Conservation (phyloP, 2,888 invertebrate species). For the Drosophila fungiperda region DNA sequence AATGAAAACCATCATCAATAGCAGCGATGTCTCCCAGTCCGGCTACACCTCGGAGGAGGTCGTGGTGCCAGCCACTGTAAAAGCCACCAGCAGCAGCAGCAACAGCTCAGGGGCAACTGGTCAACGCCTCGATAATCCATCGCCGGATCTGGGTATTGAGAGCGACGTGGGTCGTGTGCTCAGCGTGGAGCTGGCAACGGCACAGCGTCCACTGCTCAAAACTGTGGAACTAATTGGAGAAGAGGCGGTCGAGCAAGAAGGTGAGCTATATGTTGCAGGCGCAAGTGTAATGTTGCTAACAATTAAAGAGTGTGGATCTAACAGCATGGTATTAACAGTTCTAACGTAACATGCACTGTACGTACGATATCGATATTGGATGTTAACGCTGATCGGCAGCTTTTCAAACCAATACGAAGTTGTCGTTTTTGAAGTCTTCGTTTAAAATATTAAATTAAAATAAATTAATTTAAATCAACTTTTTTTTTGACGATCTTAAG, state of each 20-base stretch:
- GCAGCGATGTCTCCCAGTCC: constrained; percentile 83
- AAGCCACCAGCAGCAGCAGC: constrained; percentile 52
- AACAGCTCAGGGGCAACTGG: constrained; percentile 45
- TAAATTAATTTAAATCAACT: no score
- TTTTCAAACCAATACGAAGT: neutral
- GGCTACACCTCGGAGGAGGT: constrained; percentile 86
- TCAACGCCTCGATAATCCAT: constrained; percentile 86
- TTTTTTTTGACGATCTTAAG: no score
- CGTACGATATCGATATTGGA: neutral
- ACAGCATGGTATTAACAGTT: neutral
- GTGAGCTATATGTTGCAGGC: constrained; percentile 23
- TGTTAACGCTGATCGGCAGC: neutral
- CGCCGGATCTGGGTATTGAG: constrained; percentile 96
- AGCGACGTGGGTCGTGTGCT: constrained; percentile 90
- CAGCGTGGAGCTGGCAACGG: constrained; percentile 85
- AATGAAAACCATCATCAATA: constrained; percentile 56
- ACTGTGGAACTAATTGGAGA: constrained; percentile 83
- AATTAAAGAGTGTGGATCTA: neutral
- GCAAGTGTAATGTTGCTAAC: neutral
- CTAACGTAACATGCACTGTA: neutral
- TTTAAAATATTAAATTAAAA: neutral
- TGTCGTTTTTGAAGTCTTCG: neutral
- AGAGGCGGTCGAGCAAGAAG: constrained; percentile 32
- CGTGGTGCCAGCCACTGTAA: constrained; percentile 50
- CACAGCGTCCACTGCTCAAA: constrained; percentile 83